Conservation (phyloP, 35 echinoderm and acorn worm genomes). For the Patiria miniata region DNA sequence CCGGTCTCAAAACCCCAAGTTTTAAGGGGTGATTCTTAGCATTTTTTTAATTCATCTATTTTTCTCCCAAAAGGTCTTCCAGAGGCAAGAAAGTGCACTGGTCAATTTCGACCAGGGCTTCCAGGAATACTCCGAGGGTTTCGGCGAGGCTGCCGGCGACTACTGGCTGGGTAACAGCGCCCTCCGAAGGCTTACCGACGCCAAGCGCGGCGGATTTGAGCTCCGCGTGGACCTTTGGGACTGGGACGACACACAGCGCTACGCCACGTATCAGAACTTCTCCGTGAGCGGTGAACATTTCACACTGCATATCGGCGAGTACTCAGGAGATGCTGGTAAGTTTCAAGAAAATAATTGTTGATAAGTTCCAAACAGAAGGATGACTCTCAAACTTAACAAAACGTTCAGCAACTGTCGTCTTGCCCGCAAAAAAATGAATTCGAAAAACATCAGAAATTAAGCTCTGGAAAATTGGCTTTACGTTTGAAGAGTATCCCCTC, state of each 20-base stretch:
- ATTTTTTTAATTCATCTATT: not conserved
- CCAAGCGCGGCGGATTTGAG: not conserved
- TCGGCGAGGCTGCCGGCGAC: not conserved
- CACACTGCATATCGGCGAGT: not conserved
- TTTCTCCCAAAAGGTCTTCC: not conserved
- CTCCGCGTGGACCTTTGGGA: slow-evolving; percentile 3
- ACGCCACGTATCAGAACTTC: not conserved
- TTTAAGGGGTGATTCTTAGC: too few relatives aligned
- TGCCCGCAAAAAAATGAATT: not conserved
- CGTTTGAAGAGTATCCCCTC: too few relatives aligned
- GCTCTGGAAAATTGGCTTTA: not conserved
- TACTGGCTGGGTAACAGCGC: slow-evolving; percentile 5
- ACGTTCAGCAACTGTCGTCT: not conserved
- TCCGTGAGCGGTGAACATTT: not conserved
- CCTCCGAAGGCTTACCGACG: not conserved
- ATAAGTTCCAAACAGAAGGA: not conserved
- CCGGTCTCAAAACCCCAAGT: too few relatives aligned
- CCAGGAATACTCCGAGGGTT: not conserved
- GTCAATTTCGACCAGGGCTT: not conserved
- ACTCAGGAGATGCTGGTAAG: not conserved
- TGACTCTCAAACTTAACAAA: not conserved
- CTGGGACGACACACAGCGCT: not conserved
- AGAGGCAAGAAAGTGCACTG: not conserved
- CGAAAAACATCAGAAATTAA: not conserved
- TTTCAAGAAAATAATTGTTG: not conserved